A percentile compares a stretch with the other conserved stretches of the same genome.
Evolutionary conservation across 2,888 invertebrate genomes (phyloP).

Genomic region (Temnothorax unifasciatus): DNA sequence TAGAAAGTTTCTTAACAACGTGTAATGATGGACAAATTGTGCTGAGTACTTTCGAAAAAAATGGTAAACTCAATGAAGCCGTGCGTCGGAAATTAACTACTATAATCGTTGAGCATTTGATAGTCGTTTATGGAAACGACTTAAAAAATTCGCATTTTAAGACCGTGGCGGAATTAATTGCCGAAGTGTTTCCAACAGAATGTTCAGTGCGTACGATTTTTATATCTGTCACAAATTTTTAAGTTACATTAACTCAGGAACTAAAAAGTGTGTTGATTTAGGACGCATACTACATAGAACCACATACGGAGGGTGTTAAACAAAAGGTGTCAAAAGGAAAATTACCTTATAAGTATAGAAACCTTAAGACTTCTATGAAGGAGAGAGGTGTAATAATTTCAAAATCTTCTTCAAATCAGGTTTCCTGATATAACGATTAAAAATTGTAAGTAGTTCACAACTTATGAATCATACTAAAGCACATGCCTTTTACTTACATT

Average conservation of each 20-base stretch:
- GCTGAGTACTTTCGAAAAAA: not conserved
- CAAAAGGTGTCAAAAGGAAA: too few species aligned
- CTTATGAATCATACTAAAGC: too few species aligned
- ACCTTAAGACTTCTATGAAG: too few species aligned
- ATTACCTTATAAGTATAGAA: too few species aligned
- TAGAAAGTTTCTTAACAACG: not conserved
- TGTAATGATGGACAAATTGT: not conserved
- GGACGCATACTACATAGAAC: too few species aligned
- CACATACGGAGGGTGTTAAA: too few species aligned
- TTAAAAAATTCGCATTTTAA: conserved; percentile 15
- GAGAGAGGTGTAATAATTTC: too few species aligned
- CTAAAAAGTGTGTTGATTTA: not conserved
- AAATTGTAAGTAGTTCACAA: too few species aligned
- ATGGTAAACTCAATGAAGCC: not conserved
- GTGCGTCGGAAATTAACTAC: conserved; percentile 6
- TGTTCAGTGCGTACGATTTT: not conserved
- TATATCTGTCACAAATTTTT: not conserved
- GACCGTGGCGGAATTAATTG: not conserved
- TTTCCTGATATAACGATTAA: too few species aligned
- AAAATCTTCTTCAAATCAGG: too few species aligned
- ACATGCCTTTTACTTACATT: too few species aligned
- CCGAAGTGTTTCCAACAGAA: not conserved
- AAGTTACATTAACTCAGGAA: not conserved
- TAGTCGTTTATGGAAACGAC: not conserved
- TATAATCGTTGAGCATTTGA: not conserved